phyloP scores from a whole-genome alignment of 2,797 vertebrate genomes.

The Mycteria americana region DNA sequence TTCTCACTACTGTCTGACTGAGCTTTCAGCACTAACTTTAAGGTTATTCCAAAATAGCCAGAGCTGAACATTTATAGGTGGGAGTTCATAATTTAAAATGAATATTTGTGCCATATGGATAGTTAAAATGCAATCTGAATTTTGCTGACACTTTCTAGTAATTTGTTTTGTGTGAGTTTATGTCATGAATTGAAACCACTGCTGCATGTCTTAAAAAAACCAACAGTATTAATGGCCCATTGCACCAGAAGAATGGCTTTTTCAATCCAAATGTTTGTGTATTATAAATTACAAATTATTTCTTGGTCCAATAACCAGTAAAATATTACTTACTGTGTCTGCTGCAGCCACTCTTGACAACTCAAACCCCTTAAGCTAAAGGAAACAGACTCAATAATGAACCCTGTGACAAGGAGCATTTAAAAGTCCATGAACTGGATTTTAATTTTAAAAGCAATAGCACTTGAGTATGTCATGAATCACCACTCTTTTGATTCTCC shows the following conservation, averaged over 20 bases:
- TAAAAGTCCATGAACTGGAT: background rate
- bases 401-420: background rate
- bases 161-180: background rate
- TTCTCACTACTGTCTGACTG: background rate
- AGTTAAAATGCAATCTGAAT: background rate
- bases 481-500: background rate
- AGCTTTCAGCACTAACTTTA: background rate
- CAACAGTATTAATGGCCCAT: background rate
- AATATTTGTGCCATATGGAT: background rate
- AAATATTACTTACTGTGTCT: background rate
- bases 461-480: background rate
- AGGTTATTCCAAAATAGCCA: background rate
- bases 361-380: background rate
- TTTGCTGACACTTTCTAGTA: background rate
- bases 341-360: background rate
- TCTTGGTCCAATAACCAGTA: background rate
- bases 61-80: background rate
- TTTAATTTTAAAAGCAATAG: constrained; percentile 5
- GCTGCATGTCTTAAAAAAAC: background rate
- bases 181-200: background rate
- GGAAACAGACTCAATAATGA: background rate
- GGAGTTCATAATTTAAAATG: background rate
- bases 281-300: constrained; percentile 8
- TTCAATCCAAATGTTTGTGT: background rate
- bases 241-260: background rate